phyloP scores from a whole-genome alignment of 2,113 vertebrate species.

The Ceuthmochares aereus region DNA sequence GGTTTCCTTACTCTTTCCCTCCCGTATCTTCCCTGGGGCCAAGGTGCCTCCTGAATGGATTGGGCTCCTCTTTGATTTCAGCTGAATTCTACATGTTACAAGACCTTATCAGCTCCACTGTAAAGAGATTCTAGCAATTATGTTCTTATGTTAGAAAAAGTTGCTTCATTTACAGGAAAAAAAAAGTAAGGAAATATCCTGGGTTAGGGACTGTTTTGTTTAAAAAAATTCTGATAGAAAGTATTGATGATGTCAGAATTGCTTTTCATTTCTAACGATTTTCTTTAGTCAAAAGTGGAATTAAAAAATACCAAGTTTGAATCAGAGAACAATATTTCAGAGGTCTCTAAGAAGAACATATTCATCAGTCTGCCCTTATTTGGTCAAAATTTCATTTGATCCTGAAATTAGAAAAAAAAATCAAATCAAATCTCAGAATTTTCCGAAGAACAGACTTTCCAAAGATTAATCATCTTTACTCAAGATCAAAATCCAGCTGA shows the following conservation, averaged over 20 bases:
- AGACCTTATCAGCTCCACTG: neutral
- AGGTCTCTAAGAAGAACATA: neutral
- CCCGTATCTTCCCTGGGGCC: fast-evolving
- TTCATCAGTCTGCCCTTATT: neutral
- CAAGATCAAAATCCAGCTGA: neutral
- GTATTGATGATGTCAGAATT: neutral
- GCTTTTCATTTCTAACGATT: neutral
- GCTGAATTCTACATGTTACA: neutral
- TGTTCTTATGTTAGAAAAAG: neutral
- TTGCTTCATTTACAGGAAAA: neutral
- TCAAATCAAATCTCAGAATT: neutral
- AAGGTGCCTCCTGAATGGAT: neutral
- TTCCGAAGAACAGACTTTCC: neutral
- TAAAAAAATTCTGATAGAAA: neutral
- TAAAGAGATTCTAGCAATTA: neutral
- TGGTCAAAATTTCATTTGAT: neutral
- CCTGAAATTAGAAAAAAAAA: neutral
- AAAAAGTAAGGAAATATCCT: neutral
- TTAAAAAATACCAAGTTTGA: neutral
- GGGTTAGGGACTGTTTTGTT: neutral
- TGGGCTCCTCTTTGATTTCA: neutral
- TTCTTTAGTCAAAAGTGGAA: neutral
- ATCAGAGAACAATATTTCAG: neutral
- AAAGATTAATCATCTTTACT: neutral
- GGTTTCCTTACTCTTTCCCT: neutral